phyloP scores from a whole-genome alignment of 1,140 invertebrate genomes.

The Zophobas atratus region DNA sequence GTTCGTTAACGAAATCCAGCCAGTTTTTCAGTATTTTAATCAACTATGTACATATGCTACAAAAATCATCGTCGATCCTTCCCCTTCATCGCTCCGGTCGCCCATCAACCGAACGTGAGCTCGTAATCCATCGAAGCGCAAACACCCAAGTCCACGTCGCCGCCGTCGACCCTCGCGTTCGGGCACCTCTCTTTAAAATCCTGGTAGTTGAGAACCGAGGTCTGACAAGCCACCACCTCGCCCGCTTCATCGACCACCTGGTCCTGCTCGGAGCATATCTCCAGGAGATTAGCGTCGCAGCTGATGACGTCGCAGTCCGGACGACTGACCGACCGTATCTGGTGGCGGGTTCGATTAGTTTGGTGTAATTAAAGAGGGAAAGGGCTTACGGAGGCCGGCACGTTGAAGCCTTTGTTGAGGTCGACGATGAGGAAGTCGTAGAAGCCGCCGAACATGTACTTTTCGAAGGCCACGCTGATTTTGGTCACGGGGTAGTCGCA shows the following conservation, averaged over 20 bases:
- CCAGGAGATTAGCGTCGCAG: constrained; percentile 52
- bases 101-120: constrained; percentile 14
- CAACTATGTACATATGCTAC: no score
- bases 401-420: constrained; percentile 13
- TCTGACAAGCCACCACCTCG: constrained; percentile 45
- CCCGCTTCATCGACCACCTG: constrained; percentile 44
- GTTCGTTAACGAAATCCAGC: no score
- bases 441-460: constrained; percentile 12
- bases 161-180: constrained; percentile 36
- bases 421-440: constrained; percentile 18
- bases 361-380: not conserved
- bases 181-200: constrained; percentile 41
- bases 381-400: constrained; percentile 10
- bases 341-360: constrained; percentile 17
- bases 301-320: constrained; percentile 36
- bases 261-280: constrained; percentile 46
- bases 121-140: constrained; percentile 28
- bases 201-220: constrained; percentile 28
- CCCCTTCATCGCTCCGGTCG: no score
- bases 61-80: no score
- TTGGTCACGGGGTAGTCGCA: constrained; percentile 21
- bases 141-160: not conserved
- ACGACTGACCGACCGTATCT: constrained; percentile 49
- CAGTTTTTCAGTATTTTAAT: no score
- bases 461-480: constrained; percentile 11